Conservation (phyloP, 2,888 invertebrate species). For the Adelphocoris suturalis region DNA sequence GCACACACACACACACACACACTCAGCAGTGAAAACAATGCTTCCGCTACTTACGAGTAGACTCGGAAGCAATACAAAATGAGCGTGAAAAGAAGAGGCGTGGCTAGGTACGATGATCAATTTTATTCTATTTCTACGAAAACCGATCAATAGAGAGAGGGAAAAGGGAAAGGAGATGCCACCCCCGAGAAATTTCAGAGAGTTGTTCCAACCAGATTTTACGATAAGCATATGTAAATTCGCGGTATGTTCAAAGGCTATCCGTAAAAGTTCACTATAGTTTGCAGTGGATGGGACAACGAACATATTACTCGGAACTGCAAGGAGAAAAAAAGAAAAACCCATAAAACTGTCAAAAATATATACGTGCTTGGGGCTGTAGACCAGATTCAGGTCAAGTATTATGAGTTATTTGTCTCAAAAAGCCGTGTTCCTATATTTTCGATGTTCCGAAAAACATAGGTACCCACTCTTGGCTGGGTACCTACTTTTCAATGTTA, state of each 20-base stretch:
- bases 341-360: neutral
- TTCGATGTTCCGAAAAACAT: neutral
- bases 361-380: neutral
- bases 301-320: neutral
- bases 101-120: too few relatives aligned
- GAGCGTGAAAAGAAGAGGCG: too few relatives aligned
- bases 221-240: neutral
- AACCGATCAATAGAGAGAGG: neutral
- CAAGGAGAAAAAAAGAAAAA: neutral
- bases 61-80: too few relatives aligned
- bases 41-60: too few relatives aligned
- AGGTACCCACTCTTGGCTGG: neutral
- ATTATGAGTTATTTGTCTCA: neutral
- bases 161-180: neutral
- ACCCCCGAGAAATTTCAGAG: neutral
- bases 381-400: neutral
- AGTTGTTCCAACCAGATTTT: neutral
- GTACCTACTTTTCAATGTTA: neutral
- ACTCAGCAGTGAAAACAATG: too few relatives aligned
- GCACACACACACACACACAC: too few relatives aligned
- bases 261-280: neutral
- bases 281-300: neutral
- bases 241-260: slow-evolving; percentile 6
- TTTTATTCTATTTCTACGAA: neutral
- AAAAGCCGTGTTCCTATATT: neutral